Evolutionary conservation across 2,888 invertebrate species (phyloP).

Genomic region (Seladonia tumulorum): DNA sequence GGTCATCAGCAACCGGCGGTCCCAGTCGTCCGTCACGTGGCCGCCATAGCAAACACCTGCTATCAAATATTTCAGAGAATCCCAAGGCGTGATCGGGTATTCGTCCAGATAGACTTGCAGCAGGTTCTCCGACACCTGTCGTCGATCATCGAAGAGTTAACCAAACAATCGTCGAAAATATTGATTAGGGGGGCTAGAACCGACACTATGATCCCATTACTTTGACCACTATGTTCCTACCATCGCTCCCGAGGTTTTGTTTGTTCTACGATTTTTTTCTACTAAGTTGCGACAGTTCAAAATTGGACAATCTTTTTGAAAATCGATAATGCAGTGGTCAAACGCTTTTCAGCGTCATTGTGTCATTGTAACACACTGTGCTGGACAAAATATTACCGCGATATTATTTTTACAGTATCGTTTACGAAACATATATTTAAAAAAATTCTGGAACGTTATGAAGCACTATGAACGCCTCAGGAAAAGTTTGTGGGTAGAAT

Average conservation of each 20-base stretch:
- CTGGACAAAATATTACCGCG: not conserved
- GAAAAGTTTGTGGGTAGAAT: not conserved
- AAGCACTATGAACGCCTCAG: not conserved
- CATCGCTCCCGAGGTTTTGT: too few species aligned
- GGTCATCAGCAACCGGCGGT: constrained; percentile 90
- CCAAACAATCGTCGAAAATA: not conserved
- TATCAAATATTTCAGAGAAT: constrained; percentile 94
- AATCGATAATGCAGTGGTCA: too few species aligned
- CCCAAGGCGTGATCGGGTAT: constrained; percentile 94
- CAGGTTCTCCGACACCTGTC: constrained; percentile 91
- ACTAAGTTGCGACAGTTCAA: too few species aligned
- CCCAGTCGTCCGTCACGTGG: constrained; percentile 92
- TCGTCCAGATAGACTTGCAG: constrained; percentile 94
- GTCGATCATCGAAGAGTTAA: not conserved
- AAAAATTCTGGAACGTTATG: not conserved
- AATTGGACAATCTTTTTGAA: too few species aligned
- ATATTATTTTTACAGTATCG: not conserved
- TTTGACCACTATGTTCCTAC: too few species aligned
- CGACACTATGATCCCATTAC: too few species aligned
- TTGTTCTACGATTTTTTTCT: too few species aligned
- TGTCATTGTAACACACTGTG: not conserved
- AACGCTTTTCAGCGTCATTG: too few species aligned
- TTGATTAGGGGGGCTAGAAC: too few species aligned
- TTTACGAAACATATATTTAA: not conserved
- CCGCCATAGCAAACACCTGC: constrained; percentile 96